Percentiles rank a stretch among this genome's conserved stretches.
Evolutionary conservation across 2,888 invertebrate genomes (phyloP).

Genomic region (Eupithecia exiguata): DNA sequence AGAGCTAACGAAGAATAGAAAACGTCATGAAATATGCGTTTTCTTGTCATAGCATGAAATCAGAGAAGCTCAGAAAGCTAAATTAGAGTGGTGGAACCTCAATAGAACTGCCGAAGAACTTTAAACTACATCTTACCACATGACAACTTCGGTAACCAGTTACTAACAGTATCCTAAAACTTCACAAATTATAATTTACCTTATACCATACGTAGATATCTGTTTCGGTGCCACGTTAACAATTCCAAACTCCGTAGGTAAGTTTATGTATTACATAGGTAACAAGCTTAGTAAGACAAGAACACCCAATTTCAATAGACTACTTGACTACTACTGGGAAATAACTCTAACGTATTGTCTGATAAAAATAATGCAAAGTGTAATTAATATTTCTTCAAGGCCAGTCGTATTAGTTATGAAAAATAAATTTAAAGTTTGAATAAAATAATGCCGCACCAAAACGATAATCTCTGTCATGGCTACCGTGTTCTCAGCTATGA

Average conservation of each 20-base stretch:
- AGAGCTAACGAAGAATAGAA: background rate
- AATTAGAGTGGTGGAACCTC: background rate
- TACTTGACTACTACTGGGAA: too few species aligned
- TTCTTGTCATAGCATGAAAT: background rate
- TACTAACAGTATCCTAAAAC: conserved; percentile 7
- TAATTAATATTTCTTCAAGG: too few species aligned
- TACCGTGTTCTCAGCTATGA: too few species aligned
- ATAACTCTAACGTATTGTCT: too few species aligned
- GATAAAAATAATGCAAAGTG: too few species aligned
- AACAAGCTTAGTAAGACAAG: background rate
- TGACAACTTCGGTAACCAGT: conserved; percentile 1
- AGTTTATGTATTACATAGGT: background rate
- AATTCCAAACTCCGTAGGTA: background rate
- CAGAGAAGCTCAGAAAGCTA: background rate
- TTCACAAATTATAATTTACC: background rate
- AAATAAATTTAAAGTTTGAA: too few species aligned
- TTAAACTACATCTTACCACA: background rate
- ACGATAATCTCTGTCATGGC: too few species aligned
- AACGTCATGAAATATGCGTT: background rate
- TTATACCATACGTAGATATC: background rate
- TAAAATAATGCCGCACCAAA: too few species aligned
- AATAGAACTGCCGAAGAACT: conserved; percentile 10
- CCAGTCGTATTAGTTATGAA: too few species aligned
- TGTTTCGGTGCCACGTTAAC: background rate
- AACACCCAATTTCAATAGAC: background rate